phyloP scores from a whole-genome alignment of 2,888 invertebrate genomes.

The Lasioglossum vierecki region DNA sequence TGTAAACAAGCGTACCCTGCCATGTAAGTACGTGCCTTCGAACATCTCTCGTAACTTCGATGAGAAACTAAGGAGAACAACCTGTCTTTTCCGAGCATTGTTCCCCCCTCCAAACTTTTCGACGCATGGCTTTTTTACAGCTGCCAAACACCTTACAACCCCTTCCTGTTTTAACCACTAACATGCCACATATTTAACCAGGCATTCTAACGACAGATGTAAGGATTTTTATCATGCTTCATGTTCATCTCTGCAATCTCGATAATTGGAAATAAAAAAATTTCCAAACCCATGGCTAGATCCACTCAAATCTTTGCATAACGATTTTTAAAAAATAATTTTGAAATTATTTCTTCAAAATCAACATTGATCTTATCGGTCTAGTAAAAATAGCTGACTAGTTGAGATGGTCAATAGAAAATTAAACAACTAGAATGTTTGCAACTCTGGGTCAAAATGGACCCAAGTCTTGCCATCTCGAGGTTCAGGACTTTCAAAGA shows the following conservation, averaged over 20 bases:
- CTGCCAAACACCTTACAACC: not conserved
- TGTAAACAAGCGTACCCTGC: conserved; percentile 69
- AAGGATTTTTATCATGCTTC: too few relatives aligned
- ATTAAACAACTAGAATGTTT: not conserved
- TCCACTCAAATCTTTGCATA: not conserved
- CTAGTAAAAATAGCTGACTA: not conserved
- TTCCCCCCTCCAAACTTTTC: not conserved
- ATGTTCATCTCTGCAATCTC: too few relatives aligned
- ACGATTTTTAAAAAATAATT: not conserved
- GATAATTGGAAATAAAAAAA: too few relatives aligned
- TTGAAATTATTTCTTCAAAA: not conserved
- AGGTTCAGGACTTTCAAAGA: too few relatives aligned
- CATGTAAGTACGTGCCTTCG: conserved; percentile 9
- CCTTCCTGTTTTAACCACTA: not conserved
- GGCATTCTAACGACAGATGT: not conserved
- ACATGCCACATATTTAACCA: not conserved
- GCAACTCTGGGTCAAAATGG: too few relatives aligned
- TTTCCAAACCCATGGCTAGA: not conserved
- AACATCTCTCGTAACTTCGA: conserved; percentile 1
- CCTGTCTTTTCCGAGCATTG: conserved; percentile 44
- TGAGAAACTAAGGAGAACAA: conserved; percentile 52
- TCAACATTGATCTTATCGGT: not conserved
- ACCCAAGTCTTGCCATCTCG: too few relatives aligned
- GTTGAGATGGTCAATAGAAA: not conserved
- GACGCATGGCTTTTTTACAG: not conserved